Base-by-base conservation (phyloP, 1,140 invertebrate genomes). In the Piezodorus guildinii region DNA sequence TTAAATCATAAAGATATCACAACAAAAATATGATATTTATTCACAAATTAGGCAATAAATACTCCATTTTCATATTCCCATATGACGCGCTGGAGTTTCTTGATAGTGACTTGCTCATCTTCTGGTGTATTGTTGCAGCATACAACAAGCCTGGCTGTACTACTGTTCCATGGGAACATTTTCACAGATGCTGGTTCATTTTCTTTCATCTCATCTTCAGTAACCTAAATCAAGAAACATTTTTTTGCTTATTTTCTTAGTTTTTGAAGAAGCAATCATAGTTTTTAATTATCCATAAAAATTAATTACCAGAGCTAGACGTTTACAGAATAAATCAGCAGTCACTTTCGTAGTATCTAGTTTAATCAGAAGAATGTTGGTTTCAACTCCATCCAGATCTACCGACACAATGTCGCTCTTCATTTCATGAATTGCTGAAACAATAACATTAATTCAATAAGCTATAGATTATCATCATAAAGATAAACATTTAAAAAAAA, bases 291-390 rank as follows among this genome's bases (percentile, higher is more conserved):
- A 15, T 17, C 27, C 6, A 17, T 16, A 30, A 27, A 25, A 39
- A 64, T 54, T 30, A 68, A 74, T 71, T 43, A 87, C 77, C 62
- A 70, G 67, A 4, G 71, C 73, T 15, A 91, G 72, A 64, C 83
- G 77, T 2, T 78, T 49, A 61, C 79, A 74, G 62, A 91, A 80
- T n/a, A 81, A 74, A 61, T 68, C 71, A 3, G 83, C 75, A 0
- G 72, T 73, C 2, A 85, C 69, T 30, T 76, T 73, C 3, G 70
- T 65, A 0, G 76, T 72, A 59, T 78, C 73, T 1, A 90, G 73
- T 15, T 81, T 74, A 9, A 92, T 71, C 67, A 90, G 78, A 10
- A 93, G 72, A 65, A 94, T 94, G 70, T 94, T 94, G 0, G 86
- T 86, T 65, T 91, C 82, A 2, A 87, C 77, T 5, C 71, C 77